Conservation (phyloP, 2,888 invertebrate species). For the Holacanthella duospinosa region DNA sequence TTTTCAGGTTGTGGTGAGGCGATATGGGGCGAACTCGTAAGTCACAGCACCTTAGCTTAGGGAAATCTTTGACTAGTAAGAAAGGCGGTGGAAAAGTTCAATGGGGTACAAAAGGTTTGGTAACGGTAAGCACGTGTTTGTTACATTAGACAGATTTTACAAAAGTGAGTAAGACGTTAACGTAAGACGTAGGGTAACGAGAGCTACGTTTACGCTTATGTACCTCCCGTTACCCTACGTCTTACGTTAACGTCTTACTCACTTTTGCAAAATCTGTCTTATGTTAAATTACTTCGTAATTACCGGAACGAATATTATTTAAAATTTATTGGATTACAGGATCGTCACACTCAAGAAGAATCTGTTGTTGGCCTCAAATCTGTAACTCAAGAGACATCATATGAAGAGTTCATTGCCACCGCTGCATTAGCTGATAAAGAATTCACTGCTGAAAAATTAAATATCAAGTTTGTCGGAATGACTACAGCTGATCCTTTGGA, state of each 20-base stretch:
- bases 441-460: conserved; percentile 73
- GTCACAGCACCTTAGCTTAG: conserved; percentile 21
- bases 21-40: conserved; percentile 26
- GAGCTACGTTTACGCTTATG: no score
- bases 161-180: no score
- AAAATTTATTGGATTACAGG: conserved; percentile 19
- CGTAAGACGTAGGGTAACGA: no score
- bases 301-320: not conserved
- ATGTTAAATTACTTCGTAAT: no score
- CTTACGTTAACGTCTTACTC: no score
- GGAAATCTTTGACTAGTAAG: conserved; percentile 22
- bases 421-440: conserved; percentile 90
- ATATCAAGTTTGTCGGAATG: conserved; percentile 63
- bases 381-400: conserved; percentile 79
- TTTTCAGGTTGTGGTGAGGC: no score
- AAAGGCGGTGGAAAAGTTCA: conserved; percentile 6
- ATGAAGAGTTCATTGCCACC: conserved; percentile 90
- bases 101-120: conserved; percentile 1
- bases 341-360: conserved; percentile 26
- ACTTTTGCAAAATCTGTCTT: no score
- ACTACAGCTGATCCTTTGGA: conserved; percentile 53
- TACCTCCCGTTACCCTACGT: no score
- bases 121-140: no score
- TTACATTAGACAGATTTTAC: no score
- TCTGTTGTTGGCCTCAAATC: conserved; percentile 29